phyloP scores from a whole-genome alignment of 2,888 invertebrate genomes.

The Ditula angustiorana region DNA sequence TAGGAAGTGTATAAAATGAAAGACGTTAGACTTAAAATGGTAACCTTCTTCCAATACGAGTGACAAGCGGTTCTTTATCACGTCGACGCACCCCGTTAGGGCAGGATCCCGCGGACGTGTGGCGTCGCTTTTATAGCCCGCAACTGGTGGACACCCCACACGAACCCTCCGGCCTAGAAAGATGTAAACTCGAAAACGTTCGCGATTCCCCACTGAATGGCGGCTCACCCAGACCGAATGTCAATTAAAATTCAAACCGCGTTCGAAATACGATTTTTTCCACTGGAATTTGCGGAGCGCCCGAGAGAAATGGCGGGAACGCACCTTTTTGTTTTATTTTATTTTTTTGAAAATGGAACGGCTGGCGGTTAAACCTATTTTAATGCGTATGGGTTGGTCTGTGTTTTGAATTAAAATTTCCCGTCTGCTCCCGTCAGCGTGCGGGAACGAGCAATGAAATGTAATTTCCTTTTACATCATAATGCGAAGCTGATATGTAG shows the following conservation, averaged over 20 bases:
- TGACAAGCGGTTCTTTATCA: constrained; percentile 43
- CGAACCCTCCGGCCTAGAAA: constrained; percentile 59
- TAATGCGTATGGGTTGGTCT: constrained; percentile 83
- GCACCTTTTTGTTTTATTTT: constrained; percentile 83
- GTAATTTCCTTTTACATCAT: constrained; percentile 75
- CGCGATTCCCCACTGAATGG: constrained; percentile 60
- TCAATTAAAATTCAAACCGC: constrained; percentile 86
- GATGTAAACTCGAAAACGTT: constrained; percentile 76
- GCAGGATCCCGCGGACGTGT: constrained; percentile 60
- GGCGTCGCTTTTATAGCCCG: constrained; percentile 66
- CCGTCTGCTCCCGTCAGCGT: constrained; percentile 56
- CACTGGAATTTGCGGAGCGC: constrained; percentile 83
- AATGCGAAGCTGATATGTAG: constrained; percentile 5
- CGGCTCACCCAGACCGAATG: constrained; percentile 70
- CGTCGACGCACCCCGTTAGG: constrained; percentile 43
- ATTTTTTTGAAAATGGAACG: constrained; percentile 81
- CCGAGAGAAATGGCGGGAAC: constrained; percentile 81
- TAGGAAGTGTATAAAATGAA: background rate
- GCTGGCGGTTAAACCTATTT: constrained; percentile 84
- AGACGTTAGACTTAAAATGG: background rate
- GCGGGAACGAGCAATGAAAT: constrained; percentile 75
- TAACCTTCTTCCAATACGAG: constrained; percentile 22
- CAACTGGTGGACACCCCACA: constrained; percentile 64
- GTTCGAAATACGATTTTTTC: constrained; percentile 86
- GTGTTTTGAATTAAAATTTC: constrained; percentile 83